Conservation (phyloP, 2,113 vertebrate genomes). For the Micronycteris hirsuta region DNA sequence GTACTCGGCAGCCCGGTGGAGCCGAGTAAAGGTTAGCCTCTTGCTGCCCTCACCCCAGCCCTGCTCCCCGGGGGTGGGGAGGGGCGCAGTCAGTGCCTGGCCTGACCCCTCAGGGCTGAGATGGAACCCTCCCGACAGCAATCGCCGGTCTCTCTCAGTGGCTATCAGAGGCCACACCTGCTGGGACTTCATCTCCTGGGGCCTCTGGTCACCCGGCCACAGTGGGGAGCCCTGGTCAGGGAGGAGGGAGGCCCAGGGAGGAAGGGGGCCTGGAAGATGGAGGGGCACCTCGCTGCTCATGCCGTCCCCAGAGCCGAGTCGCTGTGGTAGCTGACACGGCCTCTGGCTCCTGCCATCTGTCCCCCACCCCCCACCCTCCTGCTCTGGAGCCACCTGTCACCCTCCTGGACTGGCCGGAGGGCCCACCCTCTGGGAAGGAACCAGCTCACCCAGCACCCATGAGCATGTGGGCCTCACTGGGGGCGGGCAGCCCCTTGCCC, state of each 20-base stretch:
- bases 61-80: too few species aligned
- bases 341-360: rapidly evolving
- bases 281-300: rapidly evolving
- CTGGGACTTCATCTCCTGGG: neutral
- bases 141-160: neutral
- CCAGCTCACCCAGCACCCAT: rapidly evolving
- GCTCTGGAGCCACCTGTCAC: neutral
- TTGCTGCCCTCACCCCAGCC: rapidly evolving
- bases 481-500: rapidly evolving
- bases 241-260: neutral
- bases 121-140: too few species aligned
- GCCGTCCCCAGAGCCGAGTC: rapidly evolving
- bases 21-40: neutral
- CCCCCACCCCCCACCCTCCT: neutral
- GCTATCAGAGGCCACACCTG: neutral
- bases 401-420: rapidly evolving
- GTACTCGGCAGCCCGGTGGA: neutral
- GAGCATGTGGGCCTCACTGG: rapidly evolving
- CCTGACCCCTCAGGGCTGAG: neutral
- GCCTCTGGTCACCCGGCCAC: rapidly evolving
- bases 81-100: rapidly evolving
- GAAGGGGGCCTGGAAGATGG: rapidly evolving
- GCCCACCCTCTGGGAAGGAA: neutral
- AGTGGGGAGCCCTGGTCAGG: rapidly evolving
- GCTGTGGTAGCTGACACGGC: rapidly evolving